phyloP scores from a whole-genome alignment of 2,797 vertebrate species.

The Gallinago stenura region DNA sequence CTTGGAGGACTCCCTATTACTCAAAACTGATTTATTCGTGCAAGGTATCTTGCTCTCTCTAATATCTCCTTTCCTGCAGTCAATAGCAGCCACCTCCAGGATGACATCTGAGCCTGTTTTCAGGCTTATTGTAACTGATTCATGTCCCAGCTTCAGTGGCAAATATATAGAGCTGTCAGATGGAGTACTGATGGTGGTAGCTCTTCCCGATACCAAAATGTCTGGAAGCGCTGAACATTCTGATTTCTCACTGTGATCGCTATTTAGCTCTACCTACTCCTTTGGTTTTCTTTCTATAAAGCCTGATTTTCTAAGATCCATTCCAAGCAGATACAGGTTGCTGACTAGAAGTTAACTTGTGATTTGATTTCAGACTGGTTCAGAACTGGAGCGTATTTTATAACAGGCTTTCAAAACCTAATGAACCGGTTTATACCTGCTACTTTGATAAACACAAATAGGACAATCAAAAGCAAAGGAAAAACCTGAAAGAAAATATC shows the following conservation, averaged over 20 bases:
- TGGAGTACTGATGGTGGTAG: background rate
- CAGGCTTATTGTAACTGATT: slow-evolving; percentile 17
- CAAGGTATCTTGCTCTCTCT: background rate
- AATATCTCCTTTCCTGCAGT: background rate
- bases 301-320: background rate
- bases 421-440: background rate
- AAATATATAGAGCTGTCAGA: background rate
- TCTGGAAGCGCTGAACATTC: accelerated
- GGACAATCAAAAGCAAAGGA: background rate
- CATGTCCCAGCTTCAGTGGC: background rate
- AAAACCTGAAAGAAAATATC: background rate
- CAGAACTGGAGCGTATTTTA: background rate
- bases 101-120: background rate
- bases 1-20: background rate
- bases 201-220: background rate
- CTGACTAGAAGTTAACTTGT: background rate
- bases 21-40: slow-evolving; percentile 29
- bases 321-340: background rate
- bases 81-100: background rate
- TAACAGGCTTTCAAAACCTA: background rate
- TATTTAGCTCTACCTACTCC: background rate
- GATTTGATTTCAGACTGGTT: background rate
- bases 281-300: background rate
- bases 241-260: background rate
- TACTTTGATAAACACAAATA: background rate